Percentiles rank a stretch among this genome's conserved stretches.
These are phyloP conservation scores for Scolopax rusticola DNA, from an alignment of 2,797 vertebrate genomes.

Conservation along the genomic window DNA sequence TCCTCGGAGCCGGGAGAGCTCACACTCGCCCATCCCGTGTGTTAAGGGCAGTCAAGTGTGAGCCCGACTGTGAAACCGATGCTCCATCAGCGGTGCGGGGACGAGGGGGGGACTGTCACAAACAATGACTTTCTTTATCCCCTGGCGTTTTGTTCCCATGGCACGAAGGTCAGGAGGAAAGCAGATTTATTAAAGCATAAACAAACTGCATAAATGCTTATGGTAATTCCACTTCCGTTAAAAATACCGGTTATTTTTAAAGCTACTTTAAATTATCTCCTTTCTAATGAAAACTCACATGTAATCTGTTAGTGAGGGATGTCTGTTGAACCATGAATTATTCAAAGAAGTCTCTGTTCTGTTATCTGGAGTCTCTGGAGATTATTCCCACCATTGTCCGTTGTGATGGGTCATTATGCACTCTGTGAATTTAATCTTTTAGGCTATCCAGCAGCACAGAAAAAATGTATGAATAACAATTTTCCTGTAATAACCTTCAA, in stretches of 20 bases:
- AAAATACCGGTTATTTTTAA: slow-evolving; percentile 83
- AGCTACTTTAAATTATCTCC: slow-evolving; percentile 81
- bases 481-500: slow-evolving; percentile 96
- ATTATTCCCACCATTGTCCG: slow-evolving; percentile 93
- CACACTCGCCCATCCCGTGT: accelerated
- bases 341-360: slow-evolving; percentile 88
- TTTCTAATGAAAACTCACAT: slow-evolving; percentile 90
- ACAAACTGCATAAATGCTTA: slow-evolving; percentile 83
- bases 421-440: slow-evolving; percentile 92
- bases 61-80: neutral
- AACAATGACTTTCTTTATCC: slow-evolving; percentile 85
- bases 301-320: slow-evolving; percentile 85
- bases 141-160: slow-evolving; percentile 79
- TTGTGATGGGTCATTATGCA: slow-evolving; percentile 96
- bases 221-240: slow-evolving; percentile 81
- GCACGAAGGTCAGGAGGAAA: slow-evolving; percentile 83
- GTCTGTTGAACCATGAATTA: slow-evolving; percentile 89
- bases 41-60: neutral
- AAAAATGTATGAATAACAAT: slow-evolving; percentile 87
- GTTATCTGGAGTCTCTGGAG: slow-evolving; percentile 89
- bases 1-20: neutral
- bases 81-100: neutral
- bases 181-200: slow-evolving; percentile 76
- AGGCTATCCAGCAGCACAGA: slow-evolving; percentile 84
- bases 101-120: slow-evolving; percentile 43